phyloP scores from a whole-genome alignment of 2,797 vertebrate species.

The Gadopsis bispinosus region DNA sequence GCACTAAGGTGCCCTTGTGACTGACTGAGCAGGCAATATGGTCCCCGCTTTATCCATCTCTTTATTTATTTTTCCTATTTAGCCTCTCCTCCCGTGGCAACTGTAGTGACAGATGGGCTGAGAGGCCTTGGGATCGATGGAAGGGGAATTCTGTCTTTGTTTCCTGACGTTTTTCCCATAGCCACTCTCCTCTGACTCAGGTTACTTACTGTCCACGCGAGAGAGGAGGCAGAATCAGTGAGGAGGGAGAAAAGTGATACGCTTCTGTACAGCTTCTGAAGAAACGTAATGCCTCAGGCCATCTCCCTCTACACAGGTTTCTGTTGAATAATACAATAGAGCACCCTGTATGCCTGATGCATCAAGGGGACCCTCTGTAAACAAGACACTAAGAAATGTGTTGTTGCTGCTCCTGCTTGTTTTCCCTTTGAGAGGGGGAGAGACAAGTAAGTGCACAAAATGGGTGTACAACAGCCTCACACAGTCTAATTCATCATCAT shows the following conservation, averaged over 20 bases:
- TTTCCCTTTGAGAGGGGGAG: conserved; percentile 46
- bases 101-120: conserved; percentile 77
- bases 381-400: conserved; percentile 70
- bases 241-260: conserved; percentile 65
- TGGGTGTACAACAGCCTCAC: conserved; percentile 38
- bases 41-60: conserved; percentile 60
- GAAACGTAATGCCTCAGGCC: conserved; percentile 84
- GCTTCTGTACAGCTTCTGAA: conserved; percentile 80
- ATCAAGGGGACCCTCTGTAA: conserved; percentile 72
- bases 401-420: conserved; percentile 54
- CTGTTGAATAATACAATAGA: conserved; percentile 85
- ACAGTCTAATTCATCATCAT: conserved; percentile 63
- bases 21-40: conserved; percentile 56
- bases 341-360: conserved; percentile 71
- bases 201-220: conserved; percentile 83
- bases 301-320: conserved; percentile 82
- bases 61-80: conserved; percentile 79
- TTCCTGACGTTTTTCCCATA: conserved; percentile 86
- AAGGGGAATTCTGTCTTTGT: conserved; percentile 81
- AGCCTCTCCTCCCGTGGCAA: conserved; percentile 52
- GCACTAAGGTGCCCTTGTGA: conserved; percentile 79
- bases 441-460: conserved; percentile 49
- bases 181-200: conserved; percentile 80
- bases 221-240: conserved; percentile 54
- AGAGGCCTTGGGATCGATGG: conserved; percentile 73